These are phyloP conservation scores for Lithobius niger DNA, from an alignment of 1,140 invertebrate species.

Conservation along the genomic window DNA sequence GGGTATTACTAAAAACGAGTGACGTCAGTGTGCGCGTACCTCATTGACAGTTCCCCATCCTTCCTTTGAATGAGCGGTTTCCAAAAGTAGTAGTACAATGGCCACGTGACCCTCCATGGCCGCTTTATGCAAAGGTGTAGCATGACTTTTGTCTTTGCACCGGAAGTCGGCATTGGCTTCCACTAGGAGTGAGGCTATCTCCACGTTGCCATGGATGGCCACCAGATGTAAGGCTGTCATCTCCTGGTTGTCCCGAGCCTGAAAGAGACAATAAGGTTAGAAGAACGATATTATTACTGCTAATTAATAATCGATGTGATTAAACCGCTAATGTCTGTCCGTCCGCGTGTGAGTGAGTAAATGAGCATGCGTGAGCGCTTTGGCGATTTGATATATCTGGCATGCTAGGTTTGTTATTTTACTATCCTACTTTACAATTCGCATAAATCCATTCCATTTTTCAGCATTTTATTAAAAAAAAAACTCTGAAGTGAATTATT, in stretches of 20 bases:
- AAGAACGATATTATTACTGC: background rate
- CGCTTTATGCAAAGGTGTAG: slow-evolving; percentile 34
- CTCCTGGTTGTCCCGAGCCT: slow-evolving; percentile 34
- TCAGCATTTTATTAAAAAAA: too few species aligned
- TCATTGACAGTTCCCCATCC: slow-evolving; percentile 25
- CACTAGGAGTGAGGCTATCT: slow-evolving; percentile 30
- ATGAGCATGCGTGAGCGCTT: too few species aligned
- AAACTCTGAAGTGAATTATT: too few species aligned
- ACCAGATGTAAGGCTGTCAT: slow-evolving; percentile 37
- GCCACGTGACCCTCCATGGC: slow-evolving; percentile 30
- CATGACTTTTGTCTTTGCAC: slow-evolving; percentile 30
- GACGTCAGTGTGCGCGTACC: slow-evolving; percentile 21
- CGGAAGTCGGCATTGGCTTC: slow-evolving; percentile 27
- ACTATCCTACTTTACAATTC: too few species aligned
- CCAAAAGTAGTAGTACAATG: slow-evolving; percentile 28
- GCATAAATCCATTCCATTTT: too few species aligned
- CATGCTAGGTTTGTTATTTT: too few species aligned
- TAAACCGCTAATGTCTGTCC: too few species aligned
- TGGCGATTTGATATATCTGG: too few species aligned
- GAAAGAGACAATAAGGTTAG: background rate
- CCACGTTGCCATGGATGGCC: slow-evolving; percentile 30
- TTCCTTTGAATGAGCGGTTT: slow-evolving; percentile 23
- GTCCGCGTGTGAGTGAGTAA: too few species aligned
- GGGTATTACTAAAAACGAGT: too few species aligned
- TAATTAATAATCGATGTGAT: background rate